A percentile compares a stretch with the other conserved stretches of the same genome.
phyloP scores from a whole-genome alignment of 1,140 invertebrate species.

The Eciton burchellii region DNA sequence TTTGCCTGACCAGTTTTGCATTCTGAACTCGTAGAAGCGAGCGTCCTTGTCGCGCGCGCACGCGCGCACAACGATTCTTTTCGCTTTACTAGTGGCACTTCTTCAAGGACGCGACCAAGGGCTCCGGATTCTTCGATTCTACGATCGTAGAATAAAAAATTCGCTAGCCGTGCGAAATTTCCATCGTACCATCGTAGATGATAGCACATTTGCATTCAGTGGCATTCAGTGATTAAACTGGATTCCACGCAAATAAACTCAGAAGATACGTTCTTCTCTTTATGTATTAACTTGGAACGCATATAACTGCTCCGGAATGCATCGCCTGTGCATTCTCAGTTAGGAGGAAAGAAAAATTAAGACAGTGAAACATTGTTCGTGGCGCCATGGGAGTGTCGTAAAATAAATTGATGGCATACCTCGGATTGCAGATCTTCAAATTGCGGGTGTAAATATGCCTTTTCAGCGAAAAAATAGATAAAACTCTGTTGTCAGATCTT shows the following conservation, averaged over 20 bases:
- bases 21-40: slow-evolving; percentile 36
- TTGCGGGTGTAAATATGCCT: slow-evolving; percentile 17
- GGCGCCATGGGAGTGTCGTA: slow-evolving; percentile 26
- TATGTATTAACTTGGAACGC: slow-evolving; percentile 8
- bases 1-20: slow-evolving; percentile 44
- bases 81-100: slow-evolving; percentile 1
- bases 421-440: not conserved
- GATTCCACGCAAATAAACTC: not conserved
- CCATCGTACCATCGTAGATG: no score
- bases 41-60: slow-evolving; percentile 49
- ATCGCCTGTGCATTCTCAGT: not conserved
- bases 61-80: slow-evolving; percentile 21
- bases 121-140: slow-evolving; percentile 1
- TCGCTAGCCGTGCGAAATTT: slow-evolving; percentile 22
- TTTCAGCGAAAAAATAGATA: not conserved
- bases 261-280: slow-evolving; percentile 16
- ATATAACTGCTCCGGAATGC: not conserved
- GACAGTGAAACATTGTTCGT: not conserved
- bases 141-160: slow-evolving; percentile 55
- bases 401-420: slow-evolving; percentile 44
- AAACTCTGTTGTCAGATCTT: slow-evolving; percentile 14
- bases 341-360: slow-evolving; percentile 47
- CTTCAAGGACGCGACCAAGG: slow-evolving; percentile 47
- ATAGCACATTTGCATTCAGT: not conserved
- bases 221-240: not conserved